Evolutionary conservation across 2,888 invertebrate genomes (phyloP).

Genomic region (Lithophane socia): DNA sequence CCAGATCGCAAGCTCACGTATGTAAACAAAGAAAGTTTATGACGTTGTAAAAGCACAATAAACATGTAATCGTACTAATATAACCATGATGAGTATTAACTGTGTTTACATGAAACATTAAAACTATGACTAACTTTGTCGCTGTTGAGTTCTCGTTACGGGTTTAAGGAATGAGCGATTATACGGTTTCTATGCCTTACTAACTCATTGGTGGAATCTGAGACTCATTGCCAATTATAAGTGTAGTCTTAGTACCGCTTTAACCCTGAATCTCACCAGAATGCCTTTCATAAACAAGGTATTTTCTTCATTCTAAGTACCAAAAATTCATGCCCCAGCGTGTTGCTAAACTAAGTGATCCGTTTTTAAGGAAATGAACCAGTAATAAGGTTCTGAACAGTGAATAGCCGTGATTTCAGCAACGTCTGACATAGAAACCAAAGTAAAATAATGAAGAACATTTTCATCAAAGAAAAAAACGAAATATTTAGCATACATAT

Average conservation of each 20-base stretch:
- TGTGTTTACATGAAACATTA: constrained; percentile 72
- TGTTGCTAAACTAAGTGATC: not conserved
- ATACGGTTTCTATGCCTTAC: not conserved
- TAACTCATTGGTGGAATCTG: not conserved
- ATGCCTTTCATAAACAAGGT: not conserved
- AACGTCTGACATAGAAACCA: not conserved
- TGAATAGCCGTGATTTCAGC: not conserved
- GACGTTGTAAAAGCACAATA: constrained; percentile 62
- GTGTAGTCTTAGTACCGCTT: not conserved
- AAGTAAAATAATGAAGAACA: not conserved
- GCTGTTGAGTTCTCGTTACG: constrained; percentile 42
- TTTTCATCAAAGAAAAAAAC: not conserved
- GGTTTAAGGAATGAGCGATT: constrained; percentile 52
- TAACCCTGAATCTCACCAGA: constrained; percentile 1
- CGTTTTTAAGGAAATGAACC: not conserved
- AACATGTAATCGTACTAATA: constrained; percentile 60
- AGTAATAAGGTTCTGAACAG: not conserved
- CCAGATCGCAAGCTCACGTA: constrained; percentile 37
- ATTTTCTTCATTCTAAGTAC: not conserved
- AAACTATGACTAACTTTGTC: constrained; percentile 72
- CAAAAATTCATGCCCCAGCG: not conserved
- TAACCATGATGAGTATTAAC: constrained; percentile 64
- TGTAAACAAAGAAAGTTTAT: constrained; percentile 61
- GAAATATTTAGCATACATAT: not conserved
- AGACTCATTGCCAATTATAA: not conserved